Base-by-base conservation (phyloP, 2,888 invertebrate genomes). In the Sabellastarte sp. region DNA sequence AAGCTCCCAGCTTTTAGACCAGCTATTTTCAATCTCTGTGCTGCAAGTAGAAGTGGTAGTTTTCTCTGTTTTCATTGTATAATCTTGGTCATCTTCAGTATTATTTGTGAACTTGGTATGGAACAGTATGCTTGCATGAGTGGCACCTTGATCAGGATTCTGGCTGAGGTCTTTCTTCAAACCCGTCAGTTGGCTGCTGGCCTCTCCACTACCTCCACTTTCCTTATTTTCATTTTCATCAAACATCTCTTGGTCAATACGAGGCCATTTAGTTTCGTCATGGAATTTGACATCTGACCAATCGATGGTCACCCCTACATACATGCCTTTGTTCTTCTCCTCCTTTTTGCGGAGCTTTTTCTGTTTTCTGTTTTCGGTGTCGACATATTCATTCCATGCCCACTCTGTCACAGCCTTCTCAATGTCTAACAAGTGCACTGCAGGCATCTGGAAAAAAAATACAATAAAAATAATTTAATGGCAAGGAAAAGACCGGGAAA, bases 1-100 rank as follows among this genome's bases (percentile, higher is more conserved):
- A 51, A 81, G 77, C 65, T 84, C 83, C 30, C 77, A 69, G 31
- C 83, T 83, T 61, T 78, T 77, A n/a, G 74, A 77, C 57, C 66
- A 70, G 55, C 73, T 66, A 29, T 51, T 63, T 24, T 65, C 67
- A 26, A 75, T 61, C 30, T 53, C 64, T 29, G 73, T 69, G 52
- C 52, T 59, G 50, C 66, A 68, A 20, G 64, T 65, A 15, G 71
- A 70, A 1, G 66, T 55, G 1, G 75, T 74, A 15, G 62, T 67
- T 59, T 74, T 69, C 60, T 74, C 73, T 0, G 74, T 71, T 33
- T 66, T 66, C 60, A 76, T 68, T 20, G 70, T 70, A 67, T 76
- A 76, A 28, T 68, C 65, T 61, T 75, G 75, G 1, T 51, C 33
- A 15, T 51, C 58, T 0, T 62, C 55, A 10, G 76, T 76, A 60